phyloP scores from a whole-genome alignment of 2,797 vertebrate species.

The Rhynchotus rufescens region DNA sequence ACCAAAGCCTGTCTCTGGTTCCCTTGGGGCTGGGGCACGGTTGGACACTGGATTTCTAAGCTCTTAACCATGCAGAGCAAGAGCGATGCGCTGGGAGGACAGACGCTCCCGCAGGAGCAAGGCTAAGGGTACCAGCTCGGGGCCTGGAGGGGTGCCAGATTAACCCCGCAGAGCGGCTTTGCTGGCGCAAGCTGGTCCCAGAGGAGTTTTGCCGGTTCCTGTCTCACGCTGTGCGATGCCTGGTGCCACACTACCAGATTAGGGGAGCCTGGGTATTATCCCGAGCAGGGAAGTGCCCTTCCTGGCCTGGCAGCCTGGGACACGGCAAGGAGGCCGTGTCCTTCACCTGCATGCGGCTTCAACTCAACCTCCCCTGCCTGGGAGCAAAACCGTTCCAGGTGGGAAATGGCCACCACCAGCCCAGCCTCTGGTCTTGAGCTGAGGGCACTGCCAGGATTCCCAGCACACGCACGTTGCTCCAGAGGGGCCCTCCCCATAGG shows the following conservation, averaged over 20 bases:
- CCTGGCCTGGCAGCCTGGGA: background rate
- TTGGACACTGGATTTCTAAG: background rate
- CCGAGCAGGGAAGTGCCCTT: background rate
- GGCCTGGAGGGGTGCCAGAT: background rate
- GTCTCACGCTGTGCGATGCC: background rate
- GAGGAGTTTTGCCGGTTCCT: background rate
- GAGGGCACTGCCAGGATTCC: background rate
- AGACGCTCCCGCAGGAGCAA: background rate
- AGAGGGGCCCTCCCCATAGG: rapidly evolving
- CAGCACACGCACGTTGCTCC: background rate
- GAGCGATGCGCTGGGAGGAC: background rate
- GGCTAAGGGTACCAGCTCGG: background rate
- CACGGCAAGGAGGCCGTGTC: background rate
- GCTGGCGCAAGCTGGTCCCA: background rate
- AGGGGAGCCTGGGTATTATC: background rate
- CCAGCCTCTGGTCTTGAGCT: background rate
- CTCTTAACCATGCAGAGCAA: background rate
- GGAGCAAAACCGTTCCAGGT: background rate
- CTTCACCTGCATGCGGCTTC: background rate
- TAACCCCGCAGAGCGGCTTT: background rate
- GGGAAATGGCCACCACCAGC: background rate
- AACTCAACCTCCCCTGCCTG: background rate
- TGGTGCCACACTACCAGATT: background rate
- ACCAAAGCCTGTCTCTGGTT: background rate
- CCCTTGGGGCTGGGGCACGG: background rate